Evolutionary conservation across 2,113 vertebrate species (phyloP).

Genomic region (Neotoma lepida): DNA sequence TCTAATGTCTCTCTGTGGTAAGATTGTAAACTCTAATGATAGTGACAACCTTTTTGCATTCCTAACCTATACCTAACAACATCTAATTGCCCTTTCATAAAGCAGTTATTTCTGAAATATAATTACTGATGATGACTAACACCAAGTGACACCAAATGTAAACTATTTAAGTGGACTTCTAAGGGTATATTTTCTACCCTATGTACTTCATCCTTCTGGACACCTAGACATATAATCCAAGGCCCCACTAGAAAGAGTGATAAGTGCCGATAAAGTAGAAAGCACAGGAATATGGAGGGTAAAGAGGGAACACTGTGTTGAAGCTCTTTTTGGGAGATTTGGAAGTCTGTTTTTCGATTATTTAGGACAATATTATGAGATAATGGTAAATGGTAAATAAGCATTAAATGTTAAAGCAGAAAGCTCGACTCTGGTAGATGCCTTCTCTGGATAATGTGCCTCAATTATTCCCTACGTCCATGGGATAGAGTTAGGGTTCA

Average conservation of each 20-base stretch:
- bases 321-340: neutral
- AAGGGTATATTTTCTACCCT: neutral
- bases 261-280: neutral
- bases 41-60: neutral
- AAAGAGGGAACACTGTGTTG: neutral
- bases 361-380: neutral
- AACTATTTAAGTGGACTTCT: neutral
- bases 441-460: neutral
- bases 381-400: neutral
- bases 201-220: neutral
- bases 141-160: neutral
- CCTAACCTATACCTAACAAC: neutral
- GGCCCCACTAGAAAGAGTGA: neutral
- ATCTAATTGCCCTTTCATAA: neutral
- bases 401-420: neutral
- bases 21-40: neutral
- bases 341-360: neutral
- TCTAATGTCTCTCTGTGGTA: neutral
- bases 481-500: neutral
- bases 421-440: neutral
- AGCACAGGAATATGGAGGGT: neutral
- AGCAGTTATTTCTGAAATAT: neutral
- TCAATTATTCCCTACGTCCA: neutral
- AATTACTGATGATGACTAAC: neutral
- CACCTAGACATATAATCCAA: neutral